Evolutionary conservation across 92 coral and sea anemone species (phyloP), one percentile per base, ranked within the genome.

Genomic region (Palythoa heliodiscus): DNA sequence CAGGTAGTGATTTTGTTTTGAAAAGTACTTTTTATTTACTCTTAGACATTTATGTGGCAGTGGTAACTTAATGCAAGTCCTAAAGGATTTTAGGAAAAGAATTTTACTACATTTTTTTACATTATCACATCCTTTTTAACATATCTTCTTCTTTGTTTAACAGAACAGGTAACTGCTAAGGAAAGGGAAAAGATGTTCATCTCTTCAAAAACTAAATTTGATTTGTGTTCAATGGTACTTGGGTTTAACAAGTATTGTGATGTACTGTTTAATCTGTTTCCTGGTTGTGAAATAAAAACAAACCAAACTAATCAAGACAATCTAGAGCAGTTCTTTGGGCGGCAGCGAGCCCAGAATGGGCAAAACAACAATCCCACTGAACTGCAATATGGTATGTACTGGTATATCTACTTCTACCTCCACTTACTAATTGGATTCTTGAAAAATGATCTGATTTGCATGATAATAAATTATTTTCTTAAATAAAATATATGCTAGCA

Each of bases 341-440:
- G 85, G 29, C 79, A 76, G 57, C 82, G 89, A 25, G 82, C 84
- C 0, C 89, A 86, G 71, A 89, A 89, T 66, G 92, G 92, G 5
- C 92, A 89, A 86, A 75, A 73, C 68, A 82, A 82, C 68, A 89
- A 89, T 64, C 92, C 92, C 2, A 89, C 92, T 24, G 84, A 47
- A 54, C 74, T 89, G 25, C 89, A 89, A 47, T 81, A 61, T 52
- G 89, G 92, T 89, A 55, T 64, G 24, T 15, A 54, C 60, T 11
- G 17, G 3, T 54, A 11, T 2, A 54, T 11, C 13, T 54, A 35
- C 53, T 71, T 71, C n/a, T n/a, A n/a, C n/a, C n/a, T n/a, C n/a
- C n/a, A n/a, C n/a, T n/a, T n/a, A 23, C 24, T 69, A 69, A 43
- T 43, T 43, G 48, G 7, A 7, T n/a, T n/a, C n/a, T n/a, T n/a